These are phyloP conservation scores for Phyllotis vaccarum DNA, from an alignment of 2,797 vertebrate genomes.

Conservation along the genomic window DNA sequence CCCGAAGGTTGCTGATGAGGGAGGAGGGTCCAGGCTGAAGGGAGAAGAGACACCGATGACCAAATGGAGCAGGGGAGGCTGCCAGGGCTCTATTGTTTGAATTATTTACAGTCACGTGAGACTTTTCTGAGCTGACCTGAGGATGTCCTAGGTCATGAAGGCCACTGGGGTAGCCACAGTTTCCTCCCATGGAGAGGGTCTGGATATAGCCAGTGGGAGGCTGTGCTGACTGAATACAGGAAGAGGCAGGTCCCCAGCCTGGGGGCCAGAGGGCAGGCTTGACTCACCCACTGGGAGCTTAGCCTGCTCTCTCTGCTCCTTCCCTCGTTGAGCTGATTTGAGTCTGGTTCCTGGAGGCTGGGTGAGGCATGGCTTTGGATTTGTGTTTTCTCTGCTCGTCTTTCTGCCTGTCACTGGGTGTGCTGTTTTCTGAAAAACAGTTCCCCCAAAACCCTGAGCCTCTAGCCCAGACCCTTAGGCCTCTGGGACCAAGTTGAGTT, in stretches of 20 bases:
- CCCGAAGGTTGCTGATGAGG: not conserved
- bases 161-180: not conserved
- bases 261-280: not conserved
- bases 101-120: not conserved
- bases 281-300: too few species aligned
- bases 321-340: not conserved
- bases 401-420: constrained; percentile 51
- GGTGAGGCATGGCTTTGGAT: not conserved
- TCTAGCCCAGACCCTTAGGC: constrained; percentile 57
- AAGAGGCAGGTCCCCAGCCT: not conserved
- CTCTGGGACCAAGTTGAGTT: constrained; percentile 35
- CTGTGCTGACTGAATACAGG: not conserved
- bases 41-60: not conserved
- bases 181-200: not conserved
- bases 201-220: not conserved
- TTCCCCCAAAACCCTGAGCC: constrained; percentile 21
- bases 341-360: not conserved
- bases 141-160: not conserved
- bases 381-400: not conserved
- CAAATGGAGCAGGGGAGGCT: constrained; percentile 7
- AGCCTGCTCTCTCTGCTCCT: not conserved
- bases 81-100: not conserved
- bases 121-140: constrained; percentile 5
- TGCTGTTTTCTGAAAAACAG: constrained; percentile 74
- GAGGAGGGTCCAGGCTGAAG: not conserved